Conservation (phyloP, 2,888 invertebrate genomes). For the Clostera curtula region DNA sequence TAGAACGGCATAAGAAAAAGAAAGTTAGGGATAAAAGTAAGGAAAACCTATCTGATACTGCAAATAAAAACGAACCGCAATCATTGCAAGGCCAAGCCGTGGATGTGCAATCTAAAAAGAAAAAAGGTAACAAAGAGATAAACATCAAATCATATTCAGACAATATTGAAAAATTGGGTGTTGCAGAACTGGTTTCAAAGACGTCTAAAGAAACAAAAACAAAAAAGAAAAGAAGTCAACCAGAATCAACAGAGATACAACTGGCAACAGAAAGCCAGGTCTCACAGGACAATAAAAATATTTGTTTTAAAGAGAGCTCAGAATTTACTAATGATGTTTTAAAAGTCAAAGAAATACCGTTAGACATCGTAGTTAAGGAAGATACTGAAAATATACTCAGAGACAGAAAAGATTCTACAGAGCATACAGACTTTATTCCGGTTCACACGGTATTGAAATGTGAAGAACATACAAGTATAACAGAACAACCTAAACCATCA, state of each 20-base stretch:
- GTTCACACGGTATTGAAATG: constrained; percentile 22
- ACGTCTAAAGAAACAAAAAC: constrained; percentile 17
- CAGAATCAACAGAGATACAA: constrained; percentile 15
- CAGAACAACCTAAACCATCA: constrained; percentile 23
- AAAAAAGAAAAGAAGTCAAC: constrained; percentile 27
- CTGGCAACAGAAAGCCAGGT: constrained; percentile 11
- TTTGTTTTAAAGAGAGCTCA: too few relatives aligned
- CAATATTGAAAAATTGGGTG: constrained; percentile 11
- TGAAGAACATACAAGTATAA: constrained; percentile 27
- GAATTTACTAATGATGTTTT: too few relatives aligned
- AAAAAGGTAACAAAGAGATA: constrained; percentile 29
- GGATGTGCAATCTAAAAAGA: constrained; percentile 37
- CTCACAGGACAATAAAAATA: constrained; percentile 6
- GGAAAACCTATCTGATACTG: constrained; percentile 20
- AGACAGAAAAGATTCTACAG: too few relatives aligned
- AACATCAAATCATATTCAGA: constrained; percentile 12
- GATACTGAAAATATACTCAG: too few relatives aligned
- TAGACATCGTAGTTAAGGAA: too few relatives aligned
- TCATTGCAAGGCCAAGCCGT: constrained; percentile 7
- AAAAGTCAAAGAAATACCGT: too few relatives aligned
- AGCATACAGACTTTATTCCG: too few relatives aligned
- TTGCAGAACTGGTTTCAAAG: constrained; percentile 3
- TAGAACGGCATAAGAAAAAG: constrained; percentile 50
- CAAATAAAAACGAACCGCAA: constrained; percentile 7
- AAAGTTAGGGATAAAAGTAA: constrained; percentile 39